Evolutionary conservation across 1,140 invertebrate species (phyloP), one percentile per base, ranked within the genome.

Genomic region (Eupristina koningsbergeri): DNA sequence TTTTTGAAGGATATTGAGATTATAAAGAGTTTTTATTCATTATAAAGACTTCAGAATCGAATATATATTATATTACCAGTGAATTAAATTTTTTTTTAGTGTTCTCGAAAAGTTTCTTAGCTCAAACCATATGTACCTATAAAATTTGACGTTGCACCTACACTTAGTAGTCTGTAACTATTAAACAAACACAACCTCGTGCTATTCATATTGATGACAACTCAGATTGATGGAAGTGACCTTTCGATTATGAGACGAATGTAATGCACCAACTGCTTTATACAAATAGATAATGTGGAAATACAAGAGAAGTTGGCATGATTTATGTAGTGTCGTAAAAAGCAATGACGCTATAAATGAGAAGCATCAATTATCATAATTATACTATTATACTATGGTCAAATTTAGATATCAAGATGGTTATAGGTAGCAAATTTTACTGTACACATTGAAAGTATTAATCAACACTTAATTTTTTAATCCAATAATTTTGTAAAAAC

Each of bases 281-380:
- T 47, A 63, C 26, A 63, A 63, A 64, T 64, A 64, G 58, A 78
- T 78, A 78, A 78, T 78, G 76, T 15, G 36, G 26, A 78, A 78
- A 78, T 64, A 78, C 19, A 29, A 9, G 34, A 34, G 74, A 77
- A 36, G 29, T n/a, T 31, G 39, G 9, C 39, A 64, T 64, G 36
- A 64, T 61, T 77, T 77, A 77, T 61, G 31, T 47, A 77, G 22
- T 39, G 29, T n/a, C 50, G 53, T 63, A 64, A 78, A 78, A 78
- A 41, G 22, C 19, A 39, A 64, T 78, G 36, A 45, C 26, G 71
- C 71, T 26, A 34, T 36, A 29, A 36, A 77, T 53, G 73, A 31
- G 15, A 3, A 5, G 50, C 50, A 64, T 78, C n/a, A 45, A 36
- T 45, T n/a, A 39, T 45, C 26, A 78, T 64, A 64, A 63, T 39